These are phyloP conservation scores for Pangasius larnaudii DNA, from an alignment of 2,797 vertebrate genomes.

Conservation along the genomic window DNA sequence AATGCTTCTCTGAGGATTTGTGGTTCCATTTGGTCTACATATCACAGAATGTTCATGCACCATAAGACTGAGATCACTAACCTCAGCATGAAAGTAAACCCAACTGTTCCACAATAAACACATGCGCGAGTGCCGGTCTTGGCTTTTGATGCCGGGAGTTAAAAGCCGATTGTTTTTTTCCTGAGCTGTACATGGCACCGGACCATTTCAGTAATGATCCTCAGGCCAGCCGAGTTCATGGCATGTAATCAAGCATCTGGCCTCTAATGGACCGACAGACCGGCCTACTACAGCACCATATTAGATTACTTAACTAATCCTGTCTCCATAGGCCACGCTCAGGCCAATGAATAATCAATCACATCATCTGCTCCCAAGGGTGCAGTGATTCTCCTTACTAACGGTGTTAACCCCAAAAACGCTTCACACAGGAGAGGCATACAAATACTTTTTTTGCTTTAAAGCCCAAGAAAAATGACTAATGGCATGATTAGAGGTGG, in stretches of 20 bases:
- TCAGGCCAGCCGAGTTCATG: constrained; percentile 19
- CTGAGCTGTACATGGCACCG: constrained; percentile 27
- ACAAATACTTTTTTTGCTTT: constrained; percentile 1
- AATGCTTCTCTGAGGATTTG: constrained; percentile 33
- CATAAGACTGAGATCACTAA: constrained; percentile 12
- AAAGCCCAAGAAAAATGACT: constrained; percentile 17
- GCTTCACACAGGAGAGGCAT: background rate
- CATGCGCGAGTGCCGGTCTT: background rate
- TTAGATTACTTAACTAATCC: constrained; percentile 64
- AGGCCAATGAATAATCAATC: constrained; percentile 60
- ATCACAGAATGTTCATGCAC: constrained; percentile 34
- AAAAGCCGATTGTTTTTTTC: constrained; percentile 18
- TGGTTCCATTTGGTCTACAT: constrained; percentile 38
- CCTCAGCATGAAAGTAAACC: constrained; percentile 33
- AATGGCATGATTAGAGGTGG: background rate
- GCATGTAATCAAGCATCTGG: constrained; percentile 56
- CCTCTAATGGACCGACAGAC: constrained; percentile 45
- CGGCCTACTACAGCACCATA: constrained; percentile 50
- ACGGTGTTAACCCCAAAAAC: constrained; percentile 45
- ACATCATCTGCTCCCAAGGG: constrained; percentile 53
- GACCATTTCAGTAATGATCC: constrained; percentile 48
- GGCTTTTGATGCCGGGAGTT: background rate
- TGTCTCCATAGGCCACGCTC: constrained; percentile 50
- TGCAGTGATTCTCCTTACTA: constrained; percentile 46
- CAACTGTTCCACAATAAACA: constrained; percentile 36